phyloP scores from a whole-genome alignment of 2,888 invertebrate species.

The Ophion ellenae region DNA sequence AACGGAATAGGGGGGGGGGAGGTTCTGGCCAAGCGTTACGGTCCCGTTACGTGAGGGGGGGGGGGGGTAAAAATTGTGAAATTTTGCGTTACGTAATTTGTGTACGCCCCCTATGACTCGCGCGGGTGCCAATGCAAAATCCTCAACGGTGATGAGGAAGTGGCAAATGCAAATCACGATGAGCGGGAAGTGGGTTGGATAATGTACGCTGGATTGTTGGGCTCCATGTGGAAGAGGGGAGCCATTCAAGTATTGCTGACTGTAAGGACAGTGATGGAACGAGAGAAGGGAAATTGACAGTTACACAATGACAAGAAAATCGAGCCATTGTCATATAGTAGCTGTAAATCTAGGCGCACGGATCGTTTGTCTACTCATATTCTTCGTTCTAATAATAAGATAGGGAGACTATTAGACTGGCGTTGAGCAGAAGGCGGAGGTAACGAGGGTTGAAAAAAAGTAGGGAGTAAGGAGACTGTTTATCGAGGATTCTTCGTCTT shows the following conservation, averaged over 20 bases:
- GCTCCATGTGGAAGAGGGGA: slow-evolving; percentile 4
- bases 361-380: slow-evolving; percentile 22
- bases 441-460: slow-evolving; percentile 6
- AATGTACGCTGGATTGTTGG: slow-evolving; percentile 1
- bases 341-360: slow-evolving; percentile 20
- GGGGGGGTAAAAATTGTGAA: too few species aligned
- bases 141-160: background rate
- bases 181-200: background rate
- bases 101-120: background rate
- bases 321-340: slow-evolving; percentile 48
- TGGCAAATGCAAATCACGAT: background rate
- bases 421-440: background rate
- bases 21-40: too few species aligned
- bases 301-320: slow-evolving; percentile 38
- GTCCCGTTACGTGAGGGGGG: too few species aligned
- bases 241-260: slow-evolving; percentile 2
- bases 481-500: slow-evolving; percentile 35
- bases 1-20: too few species aligned
- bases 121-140: background rate
- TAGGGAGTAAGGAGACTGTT: slow-evolving; percentile 12
- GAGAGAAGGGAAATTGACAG: slow-evolving; percentile 40
- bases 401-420: slow-evolving; percentile 33
- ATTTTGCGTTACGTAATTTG: too few species aligned
- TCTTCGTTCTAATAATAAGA: slow-evolving; percentile 47
- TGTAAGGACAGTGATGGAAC: slow-evolving; percentile 8